phyloP scores from a whole-genome alignment of 2,888 invertebrate species.

The Macrosiphum euphorbiae region DNA sequence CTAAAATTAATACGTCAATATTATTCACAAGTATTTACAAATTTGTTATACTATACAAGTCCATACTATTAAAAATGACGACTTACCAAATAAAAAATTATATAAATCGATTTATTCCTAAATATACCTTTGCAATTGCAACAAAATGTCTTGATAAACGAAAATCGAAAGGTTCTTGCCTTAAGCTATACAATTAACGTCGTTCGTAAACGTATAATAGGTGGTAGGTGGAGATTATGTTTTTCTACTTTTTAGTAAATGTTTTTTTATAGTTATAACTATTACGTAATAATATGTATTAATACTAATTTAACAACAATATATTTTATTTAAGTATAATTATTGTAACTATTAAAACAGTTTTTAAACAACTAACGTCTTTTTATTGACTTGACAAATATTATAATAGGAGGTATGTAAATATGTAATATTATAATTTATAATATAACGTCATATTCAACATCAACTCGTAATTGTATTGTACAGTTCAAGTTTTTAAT shows the following conservation, averaged over 20 bases:
- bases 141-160: neutral
- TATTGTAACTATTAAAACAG: neutral
- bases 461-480: neutral
- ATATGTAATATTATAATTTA: neutral
- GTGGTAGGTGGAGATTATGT: neutral
- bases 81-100: neutral
- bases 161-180: neutral
- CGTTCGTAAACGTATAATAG: neutral
- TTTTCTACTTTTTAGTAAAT: neutral
- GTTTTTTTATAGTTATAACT: too few relatives aligned
- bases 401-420: neutral
- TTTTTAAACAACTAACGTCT: neutral
- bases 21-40: neutral
- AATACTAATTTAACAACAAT: neutral
- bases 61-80: neutral
- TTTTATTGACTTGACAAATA: neutral
- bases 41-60: too few relatives aligned
- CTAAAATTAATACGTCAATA: neutral
- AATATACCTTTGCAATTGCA: neutral
- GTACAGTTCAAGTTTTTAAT: neutral
- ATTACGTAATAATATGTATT: neutral
- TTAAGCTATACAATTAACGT: neutral
- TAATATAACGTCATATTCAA: neutral
- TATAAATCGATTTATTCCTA: too few relatives aligned
- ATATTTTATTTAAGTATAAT: neutral